These are phyloP conservation scores for Chionis minor DNA, from an alignment of 2,113 vertebrate genomes.

Conservation along the genomic window DNA sequence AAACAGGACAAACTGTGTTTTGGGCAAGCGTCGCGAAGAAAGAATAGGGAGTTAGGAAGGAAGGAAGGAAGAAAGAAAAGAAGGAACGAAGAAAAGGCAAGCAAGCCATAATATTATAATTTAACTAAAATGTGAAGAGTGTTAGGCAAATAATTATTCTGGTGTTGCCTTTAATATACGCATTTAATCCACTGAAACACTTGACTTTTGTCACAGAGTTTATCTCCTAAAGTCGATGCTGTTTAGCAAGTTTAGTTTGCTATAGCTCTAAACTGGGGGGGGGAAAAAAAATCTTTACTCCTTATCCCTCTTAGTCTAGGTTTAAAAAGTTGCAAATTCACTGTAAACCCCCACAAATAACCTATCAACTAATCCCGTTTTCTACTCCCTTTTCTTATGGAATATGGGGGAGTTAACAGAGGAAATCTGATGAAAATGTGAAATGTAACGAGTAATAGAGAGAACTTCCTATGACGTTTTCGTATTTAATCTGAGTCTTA, in stretches of 20 bases:
- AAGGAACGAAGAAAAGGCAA: not conserved
- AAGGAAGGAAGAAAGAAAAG: not conserved
- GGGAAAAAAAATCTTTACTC: conserved; percentile 3
- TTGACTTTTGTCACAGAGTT: not conserved
- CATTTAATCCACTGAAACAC: conserved; percentile 5
- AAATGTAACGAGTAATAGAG: not conserved
- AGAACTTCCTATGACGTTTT: not conserved
- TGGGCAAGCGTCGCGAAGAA: accelerated
- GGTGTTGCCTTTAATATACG: not conserved
- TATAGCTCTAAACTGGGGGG: not conserved
- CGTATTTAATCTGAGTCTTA: not conserved
- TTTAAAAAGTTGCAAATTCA: not conserved
- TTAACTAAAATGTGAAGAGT: not conserved
- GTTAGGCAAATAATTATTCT: not conserved
- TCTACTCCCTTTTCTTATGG: not conserved
- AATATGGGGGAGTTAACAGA: not conserved
- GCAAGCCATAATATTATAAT: not conserved
- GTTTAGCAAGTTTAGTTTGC: not conserved
- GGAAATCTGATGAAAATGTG: not conserved
- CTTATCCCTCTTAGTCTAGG: not conserved
- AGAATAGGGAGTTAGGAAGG: not conserved
- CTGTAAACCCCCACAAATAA: conserved; percentile 15
- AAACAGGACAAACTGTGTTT: not conserved
- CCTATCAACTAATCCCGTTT: conserved; percentile 34
- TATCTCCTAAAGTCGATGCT: not conserved